Conservation (phyloP, 2,888 invertebrate species). For the Hypsopygia costalis region DNA sequence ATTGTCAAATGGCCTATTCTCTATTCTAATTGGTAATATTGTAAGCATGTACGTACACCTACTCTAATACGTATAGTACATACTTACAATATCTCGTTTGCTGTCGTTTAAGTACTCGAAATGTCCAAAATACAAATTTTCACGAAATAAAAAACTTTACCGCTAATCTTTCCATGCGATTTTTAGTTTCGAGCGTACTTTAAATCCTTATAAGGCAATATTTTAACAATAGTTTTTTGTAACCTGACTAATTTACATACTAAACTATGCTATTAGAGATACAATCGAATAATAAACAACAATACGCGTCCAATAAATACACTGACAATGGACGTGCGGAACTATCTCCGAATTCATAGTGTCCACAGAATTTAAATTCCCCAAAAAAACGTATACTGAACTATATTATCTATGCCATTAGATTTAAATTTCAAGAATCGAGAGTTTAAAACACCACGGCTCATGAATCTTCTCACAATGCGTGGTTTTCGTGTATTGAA, state of each 20-base stretch:
- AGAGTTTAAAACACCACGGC: slow-evolving; percentile 18
- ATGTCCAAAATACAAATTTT: too few relatives aligned
- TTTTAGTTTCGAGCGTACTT: too few relatives aligned
- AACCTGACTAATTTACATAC: slow-evolving; percentile 16
- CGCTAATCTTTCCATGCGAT: too few relatives aligned
- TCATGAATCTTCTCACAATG: slow-evolving; percentile 28
- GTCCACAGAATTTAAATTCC: neutral
- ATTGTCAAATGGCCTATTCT: too few relatives aligned
- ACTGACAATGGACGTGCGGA: slow-evolving; percentile 27
- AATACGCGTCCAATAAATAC: slow-evolving; percentile 27
- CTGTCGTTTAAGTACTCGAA: too few relatives aligned
- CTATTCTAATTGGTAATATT: too few relatives aligned
- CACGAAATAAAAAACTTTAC: too few relatives aligned
- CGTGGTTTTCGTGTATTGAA: slow-evolving; percentile 14
- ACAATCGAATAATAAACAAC: slow-evolving; percentile 23
- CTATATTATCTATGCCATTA: too few relatives aligned
- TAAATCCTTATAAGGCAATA: neutral
- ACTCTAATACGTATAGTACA: too few relatives aligned
- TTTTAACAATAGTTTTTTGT: neutral
- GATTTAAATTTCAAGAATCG: neutral
- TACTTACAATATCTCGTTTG: too few relatives aligned
- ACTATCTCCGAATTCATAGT: slow-evolving; percentile 23
- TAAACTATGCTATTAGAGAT: slow-evolving; percentile 18
- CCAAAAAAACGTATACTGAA: neutral
- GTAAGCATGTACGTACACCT: too few relatives aligned